These are phyloP conservation scores for Stenopsyche tienmushanensis DNA, from an alignment of 1,140 invertebrate genomes.

Conservation along the genomic window DNA sequence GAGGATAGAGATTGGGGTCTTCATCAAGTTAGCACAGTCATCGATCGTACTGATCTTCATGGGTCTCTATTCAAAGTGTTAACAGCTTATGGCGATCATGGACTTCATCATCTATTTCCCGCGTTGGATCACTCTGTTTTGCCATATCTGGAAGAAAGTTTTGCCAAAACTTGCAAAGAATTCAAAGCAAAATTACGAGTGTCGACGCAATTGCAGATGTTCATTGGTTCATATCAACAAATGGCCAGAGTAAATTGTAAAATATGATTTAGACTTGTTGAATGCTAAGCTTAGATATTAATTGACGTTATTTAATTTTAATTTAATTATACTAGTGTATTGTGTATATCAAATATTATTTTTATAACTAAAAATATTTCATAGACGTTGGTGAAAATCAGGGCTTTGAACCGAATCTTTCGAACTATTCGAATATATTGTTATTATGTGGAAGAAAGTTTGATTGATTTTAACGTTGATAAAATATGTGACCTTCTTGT, in stretches of 20 bases:
- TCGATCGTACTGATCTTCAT: slow-evolving; percentile 71
- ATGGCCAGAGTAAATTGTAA: slow-evolving; percentile 57
- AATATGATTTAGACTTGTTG: too few relatives aligned
- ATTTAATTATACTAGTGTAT: too few relatives aligned
- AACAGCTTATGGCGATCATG: slow-evolving; percentile 76
- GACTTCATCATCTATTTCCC: slow-evolving; percentile 80
- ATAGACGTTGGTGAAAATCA: too few relatives aligned
- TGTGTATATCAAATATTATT: too few relatives aligned
- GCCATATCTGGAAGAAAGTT: slow-evolving; percentile 62
- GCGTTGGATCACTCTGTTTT: slow-evolving; percentile 76
- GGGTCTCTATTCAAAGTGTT: slow-evolving; percentile 66
- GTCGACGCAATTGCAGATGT: slow-evolving; percentile 60
- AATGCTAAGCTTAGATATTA: too few relatives aligned
- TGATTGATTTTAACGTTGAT: too few relatives aligned
- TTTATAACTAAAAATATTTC: too few relatives aligned
- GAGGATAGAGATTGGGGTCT: slow-evolving; percentile 75
- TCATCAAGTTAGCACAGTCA: slow-evolving; percentile 72
- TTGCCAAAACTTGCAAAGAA: slow-evolving; percentile 68
- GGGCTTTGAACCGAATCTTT: too few relatives aligned
- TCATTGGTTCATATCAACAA: slow-evolving; percentile 70
- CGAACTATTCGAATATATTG: too few relatives aligned
- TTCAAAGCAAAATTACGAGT: slow-evolving; percentile 62
- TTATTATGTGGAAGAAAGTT: too few relatives aligned
- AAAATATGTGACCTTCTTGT: too few relatives aligned
- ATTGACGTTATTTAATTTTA: too few relatives aligned